Base-by-base conservation (phyloP, 2,113 vertebrate genomes). In the Opisthocomus hoazin region DNA sequence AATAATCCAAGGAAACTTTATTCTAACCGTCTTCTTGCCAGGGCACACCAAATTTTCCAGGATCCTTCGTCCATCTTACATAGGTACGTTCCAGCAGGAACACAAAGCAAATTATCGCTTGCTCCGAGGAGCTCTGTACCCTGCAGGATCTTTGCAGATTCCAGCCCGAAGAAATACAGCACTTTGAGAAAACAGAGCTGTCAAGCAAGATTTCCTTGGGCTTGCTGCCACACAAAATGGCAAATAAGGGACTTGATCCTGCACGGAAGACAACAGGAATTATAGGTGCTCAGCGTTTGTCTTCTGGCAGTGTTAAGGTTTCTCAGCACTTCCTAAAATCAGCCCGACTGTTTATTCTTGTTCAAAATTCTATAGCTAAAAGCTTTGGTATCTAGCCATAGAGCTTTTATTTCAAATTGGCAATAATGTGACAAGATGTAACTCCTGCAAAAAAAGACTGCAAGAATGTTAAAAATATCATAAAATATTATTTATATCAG, bases 401-500 rank as follows among this genome's bases (percentile, higher is more conserved):
- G 80, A 90, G 86, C 82, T 97, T 96, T 90, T 77, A 79, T 89
- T 96, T 94, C 80, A 86, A 92, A 92, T 84, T 94, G 95, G 92
- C 94, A 96, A 96, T 88, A 92, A 94, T 29, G 74, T 90, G 73
- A 86, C 93, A 93, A 92, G 94, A 90, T 93, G 75, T 93, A 90
- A 92, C 85, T 96, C 83, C 93, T 36, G 87, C 10, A 84, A 92
- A 95, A 92, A 89, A 41, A 63, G 36, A 73, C 79, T 93, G 87
- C 74, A 78, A 90, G 89, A 94, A 95, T 50, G 85, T 83, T 93
- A 95, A 95, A 96, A 96, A 93, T 90, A 97, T 63, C 88, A 53
- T 96, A 95, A 94, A 97, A 93, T 84, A 75, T 94, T 95, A 97
- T 97, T 97, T 97, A 92, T 94, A 94, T 87, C 92, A 86, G 94